Evolutionary conservation across 2,113 vertebrate species (phyloP), one percentile per base, ranked within the genome.

Genomic region (Callospermophilus lateralis): DNA sequence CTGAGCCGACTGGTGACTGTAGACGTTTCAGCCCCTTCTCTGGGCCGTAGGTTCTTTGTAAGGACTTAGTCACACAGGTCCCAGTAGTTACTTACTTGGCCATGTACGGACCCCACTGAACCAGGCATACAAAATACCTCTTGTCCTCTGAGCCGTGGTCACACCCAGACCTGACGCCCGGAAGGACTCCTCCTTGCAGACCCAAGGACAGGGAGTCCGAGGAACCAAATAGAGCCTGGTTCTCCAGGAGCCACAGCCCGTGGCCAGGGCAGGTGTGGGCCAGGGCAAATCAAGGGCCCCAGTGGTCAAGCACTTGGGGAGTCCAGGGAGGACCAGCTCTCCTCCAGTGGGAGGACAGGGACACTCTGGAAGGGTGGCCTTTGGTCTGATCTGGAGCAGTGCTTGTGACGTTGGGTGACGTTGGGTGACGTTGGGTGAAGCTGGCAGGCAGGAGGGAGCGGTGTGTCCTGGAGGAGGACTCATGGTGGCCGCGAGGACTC

Each of bases 211-310:
- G 7, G 10, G 79, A 20, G 4, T 19, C 65, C 2, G 8, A 34
- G 12, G 20, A 6, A 17, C 39, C 4, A 10, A 42, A 16, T 3
- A 42, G 51, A 24, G 30, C 48, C 63, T 4, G 1, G 3, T 55
- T 28, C 20, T 81, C 37, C 24, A 72, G 65, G 30, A 72, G 37
- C 77, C n/a, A 12, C 13, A 2, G 20, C 13, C 13, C 5, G 15
- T 3, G 1, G 45, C 0, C 1, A 65, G 13, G 30, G 55, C 4
- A 4, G 34, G 34, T 1, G 0, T n/a, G 63, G 73, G 22, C 34
- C 15, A 19, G 12, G 73, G 17, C 8, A 2, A 4, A 20, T n/a
- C 0, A 4, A 2, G 28, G 77, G 32, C 48, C 55, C 55, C 7
- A 8, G 22, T 8, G 53, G n/a, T 13, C 79, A 26, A 4, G 6